phyloP scores from a whole-genome alignment of 2,113 vertebrate genomes.

The Melanocharis versteri region DNA sequence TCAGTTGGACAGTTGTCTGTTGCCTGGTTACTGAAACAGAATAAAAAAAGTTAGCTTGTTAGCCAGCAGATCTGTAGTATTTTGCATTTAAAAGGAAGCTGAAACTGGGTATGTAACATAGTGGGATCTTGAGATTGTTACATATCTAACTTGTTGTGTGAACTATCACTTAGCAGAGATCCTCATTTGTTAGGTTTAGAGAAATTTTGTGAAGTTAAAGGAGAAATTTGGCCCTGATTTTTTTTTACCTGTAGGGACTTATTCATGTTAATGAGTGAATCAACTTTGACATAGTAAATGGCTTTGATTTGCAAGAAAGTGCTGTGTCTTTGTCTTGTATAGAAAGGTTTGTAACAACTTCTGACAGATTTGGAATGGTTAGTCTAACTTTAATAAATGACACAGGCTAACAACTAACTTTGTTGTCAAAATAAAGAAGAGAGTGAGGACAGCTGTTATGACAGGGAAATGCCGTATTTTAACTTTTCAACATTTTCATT shows the following conservation, averaged over 20 bases:
- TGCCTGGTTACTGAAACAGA: conserved; percentile 49
- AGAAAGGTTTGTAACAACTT: background rate
- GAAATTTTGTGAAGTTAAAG: background rate
- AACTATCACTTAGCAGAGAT: background rate
- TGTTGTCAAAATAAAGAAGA: background rate
- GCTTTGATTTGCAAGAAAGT: background rate
- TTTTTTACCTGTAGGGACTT: background rate
- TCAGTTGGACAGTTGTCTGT: conserved; percentile 61
- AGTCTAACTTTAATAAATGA: background rate
- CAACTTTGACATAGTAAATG: background rate
- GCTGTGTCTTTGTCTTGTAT: background rate
- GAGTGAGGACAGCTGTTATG: background rate
- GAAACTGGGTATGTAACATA: background rate
- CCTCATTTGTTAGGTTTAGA: background rate
- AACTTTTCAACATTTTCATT: background rate
- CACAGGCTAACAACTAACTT: background rate
- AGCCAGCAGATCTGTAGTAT: conserved; percentile 3
- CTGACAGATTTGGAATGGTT: background rate
- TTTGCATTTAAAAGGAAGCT: conserved; percentile 48
- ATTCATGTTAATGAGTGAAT: background rate
- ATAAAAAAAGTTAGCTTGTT: conserved; percentile 50
- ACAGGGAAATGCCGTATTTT: background rate
- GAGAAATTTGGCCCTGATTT: background rate
- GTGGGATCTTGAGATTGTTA: background rate
- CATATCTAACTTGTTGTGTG: background rate